Conservation (phyloP, 2,888 invertebrate genomes). For the Octonoba sinensis region DNA sequence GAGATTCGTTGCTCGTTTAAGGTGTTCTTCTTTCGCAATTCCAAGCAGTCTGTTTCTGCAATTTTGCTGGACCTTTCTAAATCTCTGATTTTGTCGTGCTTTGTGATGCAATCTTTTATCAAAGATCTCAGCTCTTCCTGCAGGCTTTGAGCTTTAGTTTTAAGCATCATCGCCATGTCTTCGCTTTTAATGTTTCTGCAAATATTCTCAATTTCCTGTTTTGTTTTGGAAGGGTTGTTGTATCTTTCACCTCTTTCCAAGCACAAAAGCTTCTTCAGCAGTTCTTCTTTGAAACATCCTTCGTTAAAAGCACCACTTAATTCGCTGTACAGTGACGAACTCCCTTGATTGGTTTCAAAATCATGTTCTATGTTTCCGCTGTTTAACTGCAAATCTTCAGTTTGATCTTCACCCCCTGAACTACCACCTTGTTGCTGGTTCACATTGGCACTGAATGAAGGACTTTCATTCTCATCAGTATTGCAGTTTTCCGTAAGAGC, state of each 20-base stretch:
- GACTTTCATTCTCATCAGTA: no score
- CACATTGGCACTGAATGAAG: no score
- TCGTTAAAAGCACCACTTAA: not conserved
- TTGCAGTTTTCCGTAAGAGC: no score
- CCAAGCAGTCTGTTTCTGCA: not conserved
- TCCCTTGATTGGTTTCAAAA: not conserved
- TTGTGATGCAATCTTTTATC: slow-evolving; percentile 4
- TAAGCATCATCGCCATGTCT: not conserved
- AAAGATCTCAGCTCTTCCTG: slow-evolving; percentile 31
- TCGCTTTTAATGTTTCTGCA: no score
- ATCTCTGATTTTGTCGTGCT: slow-evolving; percentile 14
- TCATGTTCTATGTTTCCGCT: no score
- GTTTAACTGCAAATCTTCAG: no score
- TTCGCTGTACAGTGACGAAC: not conserved
- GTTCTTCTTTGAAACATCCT: not conserved
- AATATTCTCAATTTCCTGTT: no score
- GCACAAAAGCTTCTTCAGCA: not conserved
- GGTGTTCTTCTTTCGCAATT: slow-evolving; percentile 6
- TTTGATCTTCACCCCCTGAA: no score
- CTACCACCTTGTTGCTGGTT: no score
- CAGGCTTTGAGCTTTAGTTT: slow-evolving; percentile 8
- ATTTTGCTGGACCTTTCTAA: slow-evolving; percentile 12
- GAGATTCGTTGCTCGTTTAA: slow-evolving; percentile 4
- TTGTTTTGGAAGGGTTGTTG: not conserved
- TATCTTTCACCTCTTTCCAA: not conserved